Evolutionary conservation across 2,113 vertebrate genomes (phyloP), one percentile per base, ranked within the genome.

Genomic region (Excalfactoria chinensis): DNA sequence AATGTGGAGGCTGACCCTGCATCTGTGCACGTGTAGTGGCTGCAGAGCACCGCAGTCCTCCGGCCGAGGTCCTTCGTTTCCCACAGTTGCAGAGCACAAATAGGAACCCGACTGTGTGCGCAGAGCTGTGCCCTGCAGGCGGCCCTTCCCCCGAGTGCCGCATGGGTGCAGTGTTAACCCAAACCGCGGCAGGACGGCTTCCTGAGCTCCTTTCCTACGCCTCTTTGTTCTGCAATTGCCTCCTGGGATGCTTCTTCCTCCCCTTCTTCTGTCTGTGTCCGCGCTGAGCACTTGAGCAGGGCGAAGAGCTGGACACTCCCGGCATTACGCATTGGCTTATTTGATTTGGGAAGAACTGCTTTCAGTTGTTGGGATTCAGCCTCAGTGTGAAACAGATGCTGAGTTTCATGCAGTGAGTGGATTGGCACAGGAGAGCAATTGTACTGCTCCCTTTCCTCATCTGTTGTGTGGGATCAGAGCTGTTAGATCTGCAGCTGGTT

Each of bases 21-120:
- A 0, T 11, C 0, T 1, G 23, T 11, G 11, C 2, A 1, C 2
- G 41, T 4, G 43, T 7, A 56, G 25, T 25, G 59, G 5, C 59
- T 30, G 73, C 13, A 7, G 44, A 19, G 60, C 5, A 6, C 26
- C 0, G 0, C 43, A 11, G 75, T 12, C 23, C 64, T 25, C 25
- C 0, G 6, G 11, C 1, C 4, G 17, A 18, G 34, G 49, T 3
- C 2, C 40, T 6, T 34, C 46, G 2, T 72, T 3, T 11, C 1
- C 40, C 9, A 46, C 35, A 20, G 62, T 70, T 37, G 55, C 20
- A 49, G 32, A 56, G 59, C 60, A 13, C 41, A 19, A 37, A 49
- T 8, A 78, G 43, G 4, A 30, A 7, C 4, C 76, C 59, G n/a
- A 34, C 56, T 8, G 44, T 0, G 48, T 49, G 48, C 48, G 5